These are phyloP conservation scores for Drosophila kanekoi DNA, from an alignment of 2,888 invertebrate genomes.

Conservation along the genomic window DNA sequence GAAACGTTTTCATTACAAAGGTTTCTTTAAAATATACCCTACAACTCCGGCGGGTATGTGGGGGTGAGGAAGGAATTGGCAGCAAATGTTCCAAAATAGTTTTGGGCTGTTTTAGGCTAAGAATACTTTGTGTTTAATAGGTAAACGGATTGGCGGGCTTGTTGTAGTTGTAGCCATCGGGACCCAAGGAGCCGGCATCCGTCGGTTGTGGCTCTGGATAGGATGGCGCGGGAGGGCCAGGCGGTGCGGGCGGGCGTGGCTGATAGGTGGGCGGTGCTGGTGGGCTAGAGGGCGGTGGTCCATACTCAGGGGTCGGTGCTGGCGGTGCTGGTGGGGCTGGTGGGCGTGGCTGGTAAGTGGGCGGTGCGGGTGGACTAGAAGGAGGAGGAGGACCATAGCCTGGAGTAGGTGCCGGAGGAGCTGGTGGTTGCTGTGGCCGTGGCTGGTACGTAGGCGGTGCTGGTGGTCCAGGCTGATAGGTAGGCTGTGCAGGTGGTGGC, in stretches of 20 bases:
- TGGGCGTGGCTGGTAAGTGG: conserved; percentile 37
- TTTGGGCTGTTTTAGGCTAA: conserved; percentile 29
- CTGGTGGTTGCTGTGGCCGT: conserved; percentile 36
- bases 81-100: conserved; percentile 30
- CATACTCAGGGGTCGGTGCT: conserved; percentile 44
- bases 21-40: conserved; percentile 48
- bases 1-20: conserved; percentile 59
- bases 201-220: conserved; percentile 45
- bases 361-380: conserved; percentile 26
- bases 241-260: conserved; percentile 52
- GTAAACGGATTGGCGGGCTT: conserved; percentile 83
- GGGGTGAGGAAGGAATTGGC: conserved; percentile 2
- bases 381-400: conserved; percentile 46
- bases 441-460: conserved; percentile 39
- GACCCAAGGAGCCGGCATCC: conserved; percentile 81
- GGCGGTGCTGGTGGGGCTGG: conserved; percentile 33
- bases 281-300: conserved; percentile 51
- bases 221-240: conserved; percentile 27
- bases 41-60: conserved; percentile 27
- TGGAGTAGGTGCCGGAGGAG: conserved; percentile 33
- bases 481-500: conserved; percentile 31
- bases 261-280: conserved; percentile 48
- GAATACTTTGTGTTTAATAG: conserved; percentile 70
- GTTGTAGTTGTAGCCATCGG: conserved; percentile 84
- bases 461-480: conserved; percentile 34